A percentile compares a stretch with the other conserved stretches of the same genome.
Evolutionary conservation across 92 coral and sea anemone species (phyloP).

Genomic region (Hydrozoanthus gracilis): DNA sequence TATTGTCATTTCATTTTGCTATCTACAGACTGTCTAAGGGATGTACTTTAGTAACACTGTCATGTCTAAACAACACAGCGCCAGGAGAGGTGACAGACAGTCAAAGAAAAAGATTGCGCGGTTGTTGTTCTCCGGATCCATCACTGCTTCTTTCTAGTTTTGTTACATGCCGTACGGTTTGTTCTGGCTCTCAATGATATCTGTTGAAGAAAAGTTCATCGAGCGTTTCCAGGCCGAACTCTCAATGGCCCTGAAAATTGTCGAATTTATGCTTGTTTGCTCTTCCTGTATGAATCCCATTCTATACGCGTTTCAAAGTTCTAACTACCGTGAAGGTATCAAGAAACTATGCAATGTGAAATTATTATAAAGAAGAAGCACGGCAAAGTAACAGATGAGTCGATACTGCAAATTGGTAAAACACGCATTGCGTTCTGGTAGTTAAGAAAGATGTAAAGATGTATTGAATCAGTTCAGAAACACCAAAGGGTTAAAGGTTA

Average conservation of each 20-base stretch:
- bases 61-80: conserved; percentile 47
- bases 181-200: conserved; percentile 36
- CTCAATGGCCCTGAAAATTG: conserved; percentile 46
- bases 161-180: conserved; percentile 72
- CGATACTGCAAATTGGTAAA: no score
- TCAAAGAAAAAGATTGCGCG: conserved; percentile 70
- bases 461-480: no score
- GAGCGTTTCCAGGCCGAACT: neutral
- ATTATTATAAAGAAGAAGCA: no score
- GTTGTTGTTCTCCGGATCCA: conserved; percentile 59
- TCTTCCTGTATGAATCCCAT: conserved; percentile 78
- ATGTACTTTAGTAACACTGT: conserved; percentile 71
- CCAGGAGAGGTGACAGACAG: conserved; percentile 25
- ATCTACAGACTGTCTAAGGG: conserved; percentile 71
- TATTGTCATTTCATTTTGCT: conserved; percentile 66
- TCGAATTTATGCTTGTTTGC: conserved; percentile 66
- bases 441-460: no score
- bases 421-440: no score
- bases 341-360: conserved; percentile 8
- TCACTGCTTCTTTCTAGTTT: conserved; percentile 66
- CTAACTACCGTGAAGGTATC: conserved; percentile 77
- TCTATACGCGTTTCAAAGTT: conserved; percentile 80
- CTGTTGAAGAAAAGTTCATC: neutral
- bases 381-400: no score
- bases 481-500: no score